Percentiles rank a stretch among this genome's conserved stretches.
Evolutionary conservation across 2,797 vertebrate genomes (phyloP).

Genomic region (Sebastes nivosus): DNA sequence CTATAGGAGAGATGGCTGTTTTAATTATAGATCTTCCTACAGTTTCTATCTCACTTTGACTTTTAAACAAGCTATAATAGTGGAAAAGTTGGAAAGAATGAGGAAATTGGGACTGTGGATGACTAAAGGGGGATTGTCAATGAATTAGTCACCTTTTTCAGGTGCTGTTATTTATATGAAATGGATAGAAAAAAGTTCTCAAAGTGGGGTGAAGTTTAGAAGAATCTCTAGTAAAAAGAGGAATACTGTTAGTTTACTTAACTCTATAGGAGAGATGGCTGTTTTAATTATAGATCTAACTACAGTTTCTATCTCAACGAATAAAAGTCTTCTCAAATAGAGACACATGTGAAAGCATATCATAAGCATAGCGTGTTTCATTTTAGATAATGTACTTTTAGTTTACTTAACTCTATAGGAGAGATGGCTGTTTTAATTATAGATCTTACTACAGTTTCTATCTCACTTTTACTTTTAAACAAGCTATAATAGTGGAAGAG

Average conservation of each 20-base stretch:
- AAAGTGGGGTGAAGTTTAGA: neutral
- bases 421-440: neutral
- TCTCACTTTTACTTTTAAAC: neutral
- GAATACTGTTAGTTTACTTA: neutral
- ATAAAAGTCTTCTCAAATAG: neutral
- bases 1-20: neutral
- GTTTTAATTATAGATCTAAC: neutral
- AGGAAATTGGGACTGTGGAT: slow-evolving; percentile 75
- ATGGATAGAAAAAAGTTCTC: neutral
- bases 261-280: neutral
- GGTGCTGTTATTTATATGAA: slow-evolving; percentile 39
- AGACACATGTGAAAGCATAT: neutral
- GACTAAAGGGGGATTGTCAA: slow-evolving; percentile 60
- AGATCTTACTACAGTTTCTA: neutral
- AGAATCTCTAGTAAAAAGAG: neutral
- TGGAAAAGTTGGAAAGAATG: slow-evolving; percentile 77
- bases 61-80: neutral
- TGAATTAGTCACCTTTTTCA: slow-evolving; percentile 54
- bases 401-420: neutral
- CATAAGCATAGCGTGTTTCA: neutral
- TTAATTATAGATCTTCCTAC: neutral
- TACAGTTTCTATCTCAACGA: neutral
- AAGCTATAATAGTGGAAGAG: slow-evolving; percentile 31
- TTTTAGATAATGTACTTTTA: neutral
- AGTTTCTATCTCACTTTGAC: neutral